Evolutionary conservation across 2,888 invertebrate genomes (phyloP).

Genomic region (Cephus runcator): DNA sequence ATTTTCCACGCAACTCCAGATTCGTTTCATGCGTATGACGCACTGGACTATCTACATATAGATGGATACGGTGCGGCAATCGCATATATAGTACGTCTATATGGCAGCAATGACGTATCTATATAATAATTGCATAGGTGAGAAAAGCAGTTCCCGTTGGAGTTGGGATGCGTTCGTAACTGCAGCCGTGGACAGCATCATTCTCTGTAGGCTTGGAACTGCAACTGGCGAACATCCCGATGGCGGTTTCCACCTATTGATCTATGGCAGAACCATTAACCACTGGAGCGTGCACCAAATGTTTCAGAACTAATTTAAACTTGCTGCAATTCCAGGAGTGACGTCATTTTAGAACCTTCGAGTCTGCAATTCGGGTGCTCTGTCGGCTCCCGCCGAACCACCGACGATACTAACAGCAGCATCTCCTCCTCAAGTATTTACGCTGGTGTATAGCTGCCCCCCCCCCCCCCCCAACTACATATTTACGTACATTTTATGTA

Average conservation of each 20-base stretch:
- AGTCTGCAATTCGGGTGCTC: background rate
- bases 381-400: background rate
- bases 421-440: background rate
- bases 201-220: background rate
- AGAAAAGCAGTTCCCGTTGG: background rate
- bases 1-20: background rate
- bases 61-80: too few species aligned
- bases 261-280: conserved; percentile 45
- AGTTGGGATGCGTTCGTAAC: background rate
- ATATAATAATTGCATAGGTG: too few species aligned
- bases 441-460: too few species aligned
- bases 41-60: background rate
- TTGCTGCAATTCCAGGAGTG: conserved; percentile 41
- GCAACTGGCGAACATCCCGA: background rate
- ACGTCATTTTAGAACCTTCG: conserved; percentile 41
- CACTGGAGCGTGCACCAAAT: conserved; percentile 48
- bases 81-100: too few species aligned
- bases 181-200: background rate
- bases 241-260: conserved; percentile 30
- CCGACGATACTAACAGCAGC: background rate
- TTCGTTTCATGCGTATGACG: background rate
- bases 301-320: conserved; percentile 62
- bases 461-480: background rate
- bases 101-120: background rate
- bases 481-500: background rate